Percentiles rank a stretch among this genome's conserved stretches.
Conservation (phyloP, 2,113 vertebrate species). For the Stegastes partitus region DNA sequence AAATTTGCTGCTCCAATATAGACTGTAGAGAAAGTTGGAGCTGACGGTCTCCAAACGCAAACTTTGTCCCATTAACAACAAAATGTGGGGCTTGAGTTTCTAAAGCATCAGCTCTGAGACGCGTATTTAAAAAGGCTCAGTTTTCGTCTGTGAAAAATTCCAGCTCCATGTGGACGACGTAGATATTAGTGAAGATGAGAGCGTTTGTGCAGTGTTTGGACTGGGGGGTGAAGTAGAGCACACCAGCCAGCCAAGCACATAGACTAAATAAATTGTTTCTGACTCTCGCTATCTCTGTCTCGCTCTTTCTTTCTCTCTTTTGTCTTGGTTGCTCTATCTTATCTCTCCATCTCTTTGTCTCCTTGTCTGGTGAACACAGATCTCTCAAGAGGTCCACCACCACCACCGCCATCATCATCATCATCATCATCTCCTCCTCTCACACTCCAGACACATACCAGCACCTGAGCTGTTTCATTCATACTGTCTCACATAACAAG, state of each 20-base stretch:
- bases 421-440: conserved; percentile 47
- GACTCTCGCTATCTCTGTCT: conserved; percentile 48
- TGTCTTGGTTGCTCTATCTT: conserved; percentile 48
- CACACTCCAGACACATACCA: conserved; percentile 32
- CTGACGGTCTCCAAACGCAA: conserved; percentile 3
- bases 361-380: conserved; percentile 55
- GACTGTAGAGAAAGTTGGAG: neutral
- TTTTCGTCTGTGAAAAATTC: conserved; percentile 15
- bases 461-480: conserved; percentile 51
- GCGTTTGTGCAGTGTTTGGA: conserved; percentile 59
- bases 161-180: neutral
- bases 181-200: conserved; percentile 34
- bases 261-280: conserved; percentile 72
- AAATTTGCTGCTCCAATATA: neutral
- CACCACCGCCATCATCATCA: too few species aligned
- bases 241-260: conserved; percentile 59
- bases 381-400: conserved; percentile 46
- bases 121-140: conserved; percentile 1
- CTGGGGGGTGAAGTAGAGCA: conserved; percentile 68
- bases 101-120: conserved; percentile 8
- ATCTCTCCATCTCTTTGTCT: conserved; percentile 67
- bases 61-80: conserved; percentile 4
- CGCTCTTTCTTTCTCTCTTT: conserved; percentile 37
- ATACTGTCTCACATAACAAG: conserved; percentile 38
- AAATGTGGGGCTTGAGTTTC: conserved; percentile 1